A percentile compares a stretch with the other conserved stretches of the same genome.
Evolutionary conservation across 2,797 vertebrate species (phyloP).

Genomic region (Oryzias sinensis): DNA sequence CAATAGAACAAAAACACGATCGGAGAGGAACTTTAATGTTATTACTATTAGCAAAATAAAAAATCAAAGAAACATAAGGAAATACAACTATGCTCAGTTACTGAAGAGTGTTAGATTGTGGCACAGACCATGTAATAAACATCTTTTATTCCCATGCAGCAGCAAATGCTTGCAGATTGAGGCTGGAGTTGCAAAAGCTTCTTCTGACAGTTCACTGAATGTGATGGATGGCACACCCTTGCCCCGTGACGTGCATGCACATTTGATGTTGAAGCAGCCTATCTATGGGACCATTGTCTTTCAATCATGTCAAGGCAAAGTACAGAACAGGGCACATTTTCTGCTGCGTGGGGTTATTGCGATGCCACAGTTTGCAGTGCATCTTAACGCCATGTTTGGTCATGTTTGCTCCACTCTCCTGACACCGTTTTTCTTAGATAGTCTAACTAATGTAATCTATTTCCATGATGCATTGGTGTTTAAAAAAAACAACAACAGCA

Average conservation of each 20-base stretch:
- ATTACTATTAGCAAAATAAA: too few relatives aligned
- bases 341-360: constrained; percentile 68
- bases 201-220: constrained; percentile 76
- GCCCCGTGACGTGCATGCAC: constrained; percentile 79
- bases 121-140: constrained; percentile 45
- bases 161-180: constrained; percentile 56
- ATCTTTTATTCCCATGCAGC: constrained; percentile 60
- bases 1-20: too few relatives aligned
- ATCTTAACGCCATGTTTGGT: constrained; percentile 37
- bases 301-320: constrained; percentile 79
- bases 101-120: background rate
- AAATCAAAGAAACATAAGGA: too few relatives aligned
- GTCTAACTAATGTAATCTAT: constrained; percentile 30
- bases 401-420: constrained; percentile 24
- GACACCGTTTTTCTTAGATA: constrained; percentile 22
- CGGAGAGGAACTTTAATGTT: too few relatives aligned
- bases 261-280: constrained; percentile 79
- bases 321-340: constrained; percentile 73
- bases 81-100: too few relatives aligned
- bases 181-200: constrained; percentile 51
- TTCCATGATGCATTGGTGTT: constrained; percentile 35
- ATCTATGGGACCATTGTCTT: constrained; percentile 79
- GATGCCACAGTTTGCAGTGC: constrained; percentile 67
- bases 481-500: constrained; percentile 27
- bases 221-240: constrained; percentile 78